phyloP scores from a whole-genome alignment of 1,140 invertebrate genomes.

The Lepidurus apus region DNA sequence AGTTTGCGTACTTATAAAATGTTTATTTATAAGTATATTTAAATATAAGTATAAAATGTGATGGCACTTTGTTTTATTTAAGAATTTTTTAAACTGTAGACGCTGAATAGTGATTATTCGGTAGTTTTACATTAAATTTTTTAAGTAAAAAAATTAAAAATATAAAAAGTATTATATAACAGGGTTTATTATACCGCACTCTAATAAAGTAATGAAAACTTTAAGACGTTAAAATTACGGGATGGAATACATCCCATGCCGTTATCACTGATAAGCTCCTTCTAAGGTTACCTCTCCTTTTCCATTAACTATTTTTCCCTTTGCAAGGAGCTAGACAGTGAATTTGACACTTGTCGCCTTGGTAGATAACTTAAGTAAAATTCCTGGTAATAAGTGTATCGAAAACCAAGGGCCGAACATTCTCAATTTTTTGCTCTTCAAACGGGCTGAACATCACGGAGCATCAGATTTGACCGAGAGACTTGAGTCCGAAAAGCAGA shows the following conservation, averaged over 20 bases:
- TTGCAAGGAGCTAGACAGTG: conserved; percentile 3
- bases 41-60: too few relatives aligned
- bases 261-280: neutral
- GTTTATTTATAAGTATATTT: too few relatives aligned
- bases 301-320: conserved; percentile 7
- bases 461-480: neutral
- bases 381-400: neutral
- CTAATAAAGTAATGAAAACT: too few relatives aligned
- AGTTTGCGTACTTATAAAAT: too few relatives aligned
- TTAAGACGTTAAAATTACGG: neutral
- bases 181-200: too few relatives aligned
- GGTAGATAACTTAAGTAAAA: neutral
- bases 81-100: too few relatives aligned
- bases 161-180: too few relatives aligned
- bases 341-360: conserved; percentile 14
- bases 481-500: neutral
- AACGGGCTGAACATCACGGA: too few relatives aligned
- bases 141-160: too few relatives aligned
- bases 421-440: neutral
- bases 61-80: too few relatives aligned
- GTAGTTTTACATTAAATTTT: too few relatives aligned
- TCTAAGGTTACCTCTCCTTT: neutral
- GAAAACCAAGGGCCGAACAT: neutral
- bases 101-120: too few relatives aligned
- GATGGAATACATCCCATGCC: neutral